Base-by-base conservation (phyloP, 1,140 invertebrate species). In the Vollenhovia emeryi region DNA sequence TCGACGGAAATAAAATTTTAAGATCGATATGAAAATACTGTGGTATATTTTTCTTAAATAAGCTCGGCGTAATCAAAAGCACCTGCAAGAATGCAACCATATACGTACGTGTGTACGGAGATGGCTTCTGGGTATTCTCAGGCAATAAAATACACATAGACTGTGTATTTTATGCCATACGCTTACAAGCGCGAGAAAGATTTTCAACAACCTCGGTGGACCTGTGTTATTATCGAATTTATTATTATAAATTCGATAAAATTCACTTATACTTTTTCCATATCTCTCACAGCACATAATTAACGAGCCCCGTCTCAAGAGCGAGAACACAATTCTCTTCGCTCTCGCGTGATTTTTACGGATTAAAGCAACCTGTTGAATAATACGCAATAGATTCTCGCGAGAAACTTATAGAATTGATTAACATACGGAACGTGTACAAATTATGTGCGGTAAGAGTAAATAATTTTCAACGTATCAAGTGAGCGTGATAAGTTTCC, bases 21-120 rank as follows among this genome's bases (percentile, higher is more conserved):
- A 36, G 33, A 36, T 36, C 6, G 6, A 36, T 36, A 36, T 36
- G 33, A 5, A 3, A 36, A 36, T 36, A 36, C 33, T 0, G 33
- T 36, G 6, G 3, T 5, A 36, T 36, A 36, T 36, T 36, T 36
- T 6, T 52, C 7, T 52, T 52, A n/a, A 18, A 52, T 52, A 52
- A 52, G 50, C 8, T 52, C 5, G 21, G 33, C 4, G 33, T 13
- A 45, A 24, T 73, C 13, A 36, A 36, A 40, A 57, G 50, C 69
- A 57, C 50, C 69, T 73, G 30, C 57, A 40, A 36, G 13, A 55
- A 24, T 73, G 50, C 69, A 73, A 73, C 69, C 69, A 57, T 9
- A 21, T 36, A 55, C 1, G 48, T 52, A 55, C 2, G 52, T 52
- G 9, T 40, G 33, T 30, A 57, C 0, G 24, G 21, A 66, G 45